These are phyloP conservation scores for Lerema accius DNA, from an alignment of 1,140 invertebrate species.

Conservation along the genomic window DNA sequence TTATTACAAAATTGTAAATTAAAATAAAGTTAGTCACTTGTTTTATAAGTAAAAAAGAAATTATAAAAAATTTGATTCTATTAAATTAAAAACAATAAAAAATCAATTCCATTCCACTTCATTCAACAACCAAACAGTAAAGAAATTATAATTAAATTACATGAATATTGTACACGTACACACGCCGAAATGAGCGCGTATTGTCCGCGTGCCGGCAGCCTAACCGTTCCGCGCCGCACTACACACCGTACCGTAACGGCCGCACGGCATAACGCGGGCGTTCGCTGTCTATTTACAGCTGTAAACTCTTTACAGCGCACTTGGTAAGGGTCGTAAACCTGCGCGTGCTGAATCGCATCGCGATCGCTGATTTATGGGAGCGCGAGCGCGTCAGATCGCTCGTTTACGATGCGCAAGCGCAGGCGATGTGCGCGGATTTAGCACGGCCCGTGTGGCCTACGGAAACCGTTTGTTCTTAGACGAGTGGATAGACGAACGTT, in stretches of 20 bases:
- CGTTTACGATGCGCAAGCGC: conserved; percentile 55
- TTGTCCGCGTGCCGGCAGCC: not conserved
- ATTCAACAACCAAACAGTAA: too few relatives aligned
- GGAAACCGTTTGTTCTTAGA: conserved; percentile 52
- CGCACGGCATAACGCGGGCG: conserved; percentile 15
- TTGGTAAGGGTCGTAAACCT: conserved; percentile 56
- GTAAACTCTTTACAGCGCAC: conserved; percentile 64
- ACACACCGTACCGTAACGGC: conserved; percentile 10
- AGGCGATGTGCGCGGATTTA: conserved; percentile 50
- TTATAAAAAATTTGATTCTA: too few relatives aligned
- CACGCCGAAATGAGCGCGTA: not conserved
- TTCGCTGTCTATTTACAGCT: conserved; percentile 49
- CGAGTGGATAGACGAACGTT: too few relatives aligned
- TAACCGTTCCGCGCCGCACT: conserved; percentile 8
- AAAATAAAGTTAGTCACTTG: too few relatives aligned
- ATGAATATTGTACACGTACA: not conserved
- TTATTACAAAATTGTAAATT: too few relatives aligned
- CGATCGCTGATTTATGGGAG: conserved; percentile 71
- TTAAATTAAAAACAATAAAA: too few relatives aligned
- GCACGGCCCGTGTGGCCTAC: conserved; percentile 58
- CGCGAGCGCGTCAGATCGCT: conserved; percentile 63
- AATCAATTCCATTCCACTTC: too few relatives aligned
- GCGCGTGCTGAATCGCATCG: conserved; percentile 67
- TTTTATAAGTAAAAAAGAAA: too few relatives aligned
- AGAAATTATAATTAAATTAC: too few relatives aligned